Evolutionary conservation across 2,797 vertebrate species (phyloP).

Genomic region (Ispidina picta): DNA sequence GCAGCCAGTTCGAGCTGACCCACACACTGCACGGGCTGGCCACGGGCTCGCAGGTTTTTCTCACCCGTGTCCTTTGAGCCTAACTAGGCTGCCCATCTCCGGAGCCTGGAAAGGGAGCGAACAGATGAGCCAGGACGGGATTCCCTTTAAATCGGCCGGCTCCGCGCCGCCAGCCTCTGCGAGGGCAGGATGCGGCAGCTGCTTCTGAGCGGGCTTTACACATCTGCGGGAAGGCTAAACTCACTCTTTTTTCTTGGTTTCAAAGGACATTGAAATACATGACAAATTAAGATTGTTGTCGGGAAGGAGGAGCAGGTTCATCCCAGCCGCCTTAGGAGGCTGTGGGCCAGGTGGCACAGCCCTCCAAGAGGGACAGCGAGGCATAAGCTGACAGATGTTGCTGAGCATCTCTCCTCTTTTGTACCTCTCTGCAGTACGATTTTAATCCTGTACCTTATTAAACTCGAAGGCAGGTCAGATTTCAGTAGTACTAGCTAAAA

Average conservation of each 20-base stretch:
- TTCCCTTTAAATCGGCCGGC: neutral
- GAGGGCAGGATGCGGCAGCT: neutral
- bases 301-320: neutral
- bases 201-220: neutral
- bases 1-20: neutral
- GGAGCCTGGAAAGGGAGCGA: neutral
- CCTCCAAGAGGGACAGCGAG: neutral
- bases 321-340: neutral
- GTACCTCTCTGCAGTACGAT: neutral
- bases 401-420: neutral
- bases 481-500: neutral
- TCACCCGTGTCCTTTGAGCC: neutral
- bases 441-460: neutral
- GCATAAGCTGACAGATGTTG: neutral
- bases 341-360: neutral
- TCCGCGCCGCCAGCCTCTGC: no score
- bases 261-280: neutral
- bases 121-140: neutral
- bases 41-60: neutral
- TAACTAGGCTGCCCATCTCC: neutral
- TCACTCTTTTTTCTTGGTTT: neutral
- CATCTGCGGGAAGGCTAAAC: neutral
- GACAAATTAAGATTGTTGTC: neutral
- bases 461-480: neutral
- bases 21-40: fast-evolving